Percentiles rank a stretch among this genome's conserved stretches.
phyloP scores from a whole-genome alignment of 2,888 invertebrate species.

The Atethmia centrago region DNA sequence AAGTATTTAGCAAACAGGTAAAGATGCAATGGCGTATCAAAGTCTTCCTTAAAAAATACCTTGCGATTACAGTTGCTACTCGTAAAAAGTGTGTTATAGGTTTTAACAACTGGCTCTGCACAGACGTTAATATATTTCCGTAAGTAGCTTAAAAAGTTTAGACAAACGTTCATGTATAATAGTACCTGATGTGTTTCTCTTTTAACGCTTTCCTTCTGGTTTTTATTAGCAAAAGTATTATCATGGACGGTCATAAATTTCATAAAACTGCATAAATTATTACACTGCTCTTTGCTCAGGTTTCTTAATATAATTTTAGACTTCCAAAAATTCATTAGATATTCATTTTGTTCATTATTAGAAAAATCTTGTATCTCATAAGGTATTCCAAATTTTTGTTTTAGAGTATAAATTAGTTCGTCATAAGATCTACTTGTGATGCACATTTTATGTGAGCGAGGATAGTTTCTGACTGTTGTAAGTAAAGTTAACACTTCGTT shows the following conservation, averaged over 20 bases:
- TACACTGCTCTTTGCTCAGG: conserved; percentile 20
- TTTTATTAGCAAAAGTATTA: not conserved
- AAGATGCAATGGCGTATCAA: conserved; percentile 41
- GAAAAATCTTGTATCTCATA: conserved; percentile 32
- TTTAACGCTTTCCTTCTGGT: not conserved
- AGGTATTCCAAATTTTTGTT: conserved; percentile 18
- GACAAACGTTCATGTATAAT: conserved; percentile 17
- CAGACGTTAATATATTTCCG: conserved; percentile 17
- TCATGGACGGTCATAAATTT: conserved; percentile 14
- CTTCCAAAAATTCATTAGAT: conserved; percentile 41
- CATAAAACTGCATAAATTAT: conserved; percentile 44
- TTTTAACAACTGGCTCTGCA: not conserved
- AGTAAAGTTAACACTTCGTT: conserved; percentile 35
- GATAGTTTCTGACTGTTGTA: conserved; percentile 11
- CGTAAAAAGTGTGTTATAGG: conserved; percentile 2
- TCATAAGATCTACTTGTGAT: conserved; percentile 60
- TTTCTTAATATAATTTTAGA: conserved; percentile 32
- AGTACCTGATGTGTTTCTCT: not conserved
- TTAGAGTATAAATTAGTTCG: conserved; percentile 25
- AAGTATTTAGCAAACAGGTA: conserved; percentile 49
- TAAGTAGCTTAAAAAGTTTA: conserved; percentile 18
- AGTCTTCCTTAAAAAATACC: not conserved
- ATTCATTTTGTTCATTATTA: conserved; percentile 21
- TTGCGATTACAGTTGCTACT: not conserved
- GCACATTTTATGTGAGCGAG: conserved; percentile 38